Evolutionary conservation across 2,113 vertebrate species (phyloP), one percentile per base, ranked within the genome.

Genomic region (Vidua chalybeata): DNA sequence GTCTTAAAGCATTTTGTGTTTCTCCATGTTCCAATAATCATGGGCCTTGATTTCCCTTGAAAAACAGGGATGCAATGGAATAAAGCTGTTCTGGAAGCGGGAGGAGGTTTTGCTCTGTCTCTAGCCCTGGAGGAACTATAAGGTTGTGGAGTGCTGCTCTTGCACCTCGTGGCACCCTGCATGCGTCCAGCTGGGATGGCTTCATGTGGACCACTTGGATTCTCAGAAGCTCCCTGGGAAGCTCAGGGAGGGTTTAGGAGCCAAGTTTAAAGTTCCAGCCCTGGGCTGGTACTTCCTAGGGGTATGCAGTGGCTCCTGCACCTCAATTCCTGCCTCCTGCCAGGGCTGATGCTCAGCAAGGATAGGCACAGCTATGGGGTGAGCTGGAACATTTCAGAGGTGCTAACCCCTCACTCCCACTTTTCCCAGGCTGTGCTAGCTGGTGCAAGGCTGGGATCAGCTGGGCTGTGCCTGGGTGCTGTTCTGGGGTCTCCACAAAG

Each of bases 91-190:
- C 5, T 11, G 31, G 77, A 68, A 69, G 66, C 0, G 0, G 16
- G 20, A 37, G 13, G 41, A 48, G 37, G 35, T 39, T 92, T 51
- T 56, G 27, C 27, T 76, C 13, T 33, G 30, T 72, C 48, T 84
- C 21, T 39, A 13, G 28, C 31, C 15, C 6, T 45, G 13, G 15
- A 22, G 10, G 10, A 27, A 43, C 82, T 64, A 23, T 2, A 3
- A 56, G 23, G 52, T 39, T 61, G 35, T 27, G 27, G 16, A 48
- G 24, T 51, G 49, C 30, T 4, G 0, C 13, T 52, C 33, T 26
- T 10, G 3, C 11, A 26, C 13, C 21, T 73, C 0, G 0, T 2
- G 2, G n/a, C 4, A 6, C 46, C 21, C 31, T 46, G 19, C 5
- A 2, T 37, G 15, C 48, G 80, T 64, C 45, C 54, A 12, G n/a